These are phyloP conservation scores for Scotopteryx bipunctaria DNA, from an alignment of 2,888 invertebrate species.

Conservation along the genomic window DNA sequence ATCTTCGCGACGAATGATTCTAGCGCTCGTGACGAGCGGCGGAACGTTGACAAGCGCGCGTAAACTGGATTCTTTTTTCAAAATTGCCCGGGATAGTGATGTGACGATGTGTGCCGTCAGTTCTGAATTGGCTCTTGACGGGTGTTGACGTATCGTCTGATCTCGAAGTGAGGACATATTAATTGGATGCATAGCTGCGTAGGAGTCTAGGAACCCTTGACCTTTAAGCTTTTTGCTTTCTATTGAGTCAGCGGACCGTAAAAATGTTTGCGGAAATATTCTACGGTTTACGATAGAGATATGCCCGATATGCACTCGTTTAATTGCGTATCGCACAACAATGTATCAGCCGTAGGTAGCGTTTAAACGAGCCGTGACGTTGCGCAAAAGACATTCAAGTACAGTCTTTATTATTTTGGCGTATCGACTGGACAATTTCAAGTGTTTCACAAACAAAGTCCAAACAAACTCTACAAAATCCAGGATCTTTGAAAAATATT, in stretches of 20 bases:
- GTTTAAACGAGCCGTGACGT: slow-evolving; percentile 11
- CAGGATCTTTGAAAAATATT: too few relatives aligned
- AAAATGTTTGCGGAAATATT: slow-evolving; percentile 31
- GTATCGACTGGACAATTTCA: too few relatives aligned
- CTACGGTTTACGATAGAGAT: slow-evolving; percentile 24
- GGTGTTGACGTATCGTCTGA: slow-evolving; percentile 72
- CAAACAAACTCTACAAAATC: too few relatives aligned
- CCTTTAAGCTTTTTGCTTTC: slow-evolving; percentile 32
- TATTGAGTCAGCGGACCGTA: slow-evolving; percentile 25
- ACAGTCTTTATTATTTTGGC: too few relatives aligned
- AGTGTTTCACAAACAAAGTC: too few relatives aligned
- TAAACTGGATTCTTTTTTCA: slow-evolving; percentile 51
- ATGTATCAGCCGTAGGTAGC: slow-evolving; percentile 4
- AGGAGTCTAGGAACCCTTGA: slow-evolving; percentile 44
- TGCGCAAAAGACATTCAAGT: slow-evolving; percentile 6
- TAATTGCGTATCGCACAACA: slow-evolving; percentile 20
- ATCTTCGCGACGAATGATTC: slow-evolving; percentile 66
- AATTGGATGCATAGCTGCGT: slow-evolving; percentile 63
- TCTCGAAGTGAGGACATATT: slow-evolving; percentile 76
- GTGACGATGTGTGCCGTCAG: slow-evolving; percentile 73
- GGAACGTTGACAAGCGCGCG: slow-evolving; percentile 65
- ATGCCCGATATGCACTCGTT: slow-evolving; percentile 15
- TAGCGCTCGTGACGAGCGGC: slow-evolving; percentile 58
- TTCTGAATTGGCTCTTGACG: slow-evolving; percentile 69
- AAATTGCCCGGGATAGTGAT: slow-evolving; percentile 58